Percentiles rank a stretch among this genome's conserved stretches.
These are phyloP conservation scores for Eupithecia centaureata DNA, from an alignment of 2,888 invertebrate genomes.

Conservation along the genomic window DNA sequence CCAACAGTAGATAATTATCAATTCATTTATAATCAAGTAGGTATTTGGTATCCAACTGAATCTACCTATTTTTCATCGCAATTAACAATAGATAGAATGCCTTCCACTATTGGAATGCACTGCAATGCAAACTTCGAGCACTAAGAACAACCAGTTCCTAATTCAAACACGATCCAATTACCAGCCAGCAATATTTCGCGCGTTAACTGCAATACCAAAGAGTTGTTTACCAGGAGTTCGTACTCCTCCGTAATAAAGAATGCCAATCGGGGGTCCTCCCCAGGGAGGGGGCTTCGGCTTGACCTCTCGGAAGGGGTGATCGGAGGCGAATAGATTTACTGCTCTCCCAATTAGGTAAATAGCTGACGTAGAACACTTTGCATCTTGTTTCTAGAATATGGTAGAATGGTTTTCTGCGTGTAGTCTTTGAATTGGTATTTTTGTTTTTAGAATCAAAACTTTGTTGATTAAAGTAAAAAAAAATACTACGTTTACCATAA, in stretches of 20 bases:
- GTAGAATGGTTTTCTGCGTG: not conserved
- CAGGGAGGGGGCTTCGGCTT: constrained; percentile 53
- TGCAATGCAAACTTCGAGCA: constrained; percentile 3
- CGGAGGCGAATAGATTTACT: constrained; percentile 55
- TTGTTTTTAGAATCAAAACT: not conserved
- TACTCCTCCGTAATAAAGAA: constrained; percentile 67
- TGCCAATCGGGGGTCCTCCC: constrained; percentile 62
- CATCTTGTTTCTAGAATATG: constrained; percentile 7
- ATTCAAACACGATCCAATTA: constrained; percentile 39
- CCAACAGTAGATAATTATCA: too few relatives aligned
- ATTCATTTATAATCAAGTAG: not conserved
- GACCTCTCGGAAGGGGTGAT: constrained; percentile 70
- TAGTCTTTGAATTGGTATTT: not conserved
- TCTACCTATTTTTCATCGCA: not conserved
- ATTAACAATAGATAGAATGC: not conserved
- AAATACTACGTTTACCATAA: not conserved
- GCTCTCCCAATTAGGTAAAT: constrained; percentile 67
- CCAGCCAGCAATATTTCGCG: constrained; percentile 59
- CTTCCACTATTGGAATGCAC: constrained; percentile 5
- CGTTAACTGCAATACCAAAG: constrained; percentile 65
- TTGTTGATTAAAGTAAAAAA: not conserved
- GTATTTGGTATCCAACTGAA: not conserved
- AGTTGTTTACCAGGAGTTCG: constrained; percentile 58
- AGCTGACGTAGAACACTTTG: constrained; percentile 49
- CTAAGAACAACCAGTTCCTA: constrained; percentile 29